Base-by-base conservation (phyloP, 2,113 vertebrate species). In the Nestor notabilis region DNA sequence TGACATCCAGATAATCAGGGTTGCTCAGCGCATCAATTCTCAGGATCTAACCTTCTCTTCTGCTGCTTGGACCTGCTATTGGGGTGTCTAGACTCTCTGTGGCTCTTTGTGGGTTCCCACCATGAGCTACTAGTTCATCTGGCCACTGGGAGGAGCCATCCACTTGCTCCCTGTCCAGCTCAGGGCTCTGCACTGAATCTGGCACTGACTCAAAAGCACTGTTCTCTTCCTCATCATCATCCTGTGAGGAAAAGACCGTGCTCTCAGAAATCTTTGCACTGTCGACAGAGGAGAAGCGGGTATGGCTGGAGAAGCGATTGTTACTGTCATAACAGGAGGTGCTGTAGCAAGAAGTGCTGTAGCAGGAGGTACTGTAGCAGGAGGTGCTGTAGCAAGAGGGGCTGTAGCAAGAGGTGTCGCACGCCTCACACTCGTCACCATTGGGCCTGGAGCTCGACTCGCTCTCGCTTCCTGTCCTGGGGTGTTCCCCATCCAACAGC, bases 231-330 rank as follows among this genome's bases (percentile, higher is more conserved):
- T 99, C 99, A 0, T 99, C 99, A 43, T 99, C 99, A 46, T 99
- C 99, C 93, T 99, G 99, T 3, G 99, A 99, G 95, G 99, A 99
- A 94, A 99, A 99, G 71, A 99, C 99, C 0, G 99, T 99, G 98
- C 99, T 99, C 96, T 99, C 99, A 1, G 99, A 99, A 79, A 99
- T 98, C 71, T 99, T 99, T 96, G 99, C 99, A 60, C 99, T 99
- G 98, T 99, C 99, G 79, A 99, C 98, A 0, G 99, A 99, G 69
- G 99, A 99, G 92, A 99, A 99, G 80, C 99, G 99, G 0, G 99
- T 99, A 68, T 99, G 99, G 96, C 99, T 99, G 97, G 99, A 99
- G 96, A 99, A 98, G 71, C 98, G 98, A 77, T 98, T 98, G 96
- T 98, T 98, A 69, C 99, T 98, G 56, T 98, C 98, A 1, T 99